A percentile compares a stretch with the other conserved stretches of the same genome.
These are phyloP conservation scores for Glaucidium brasilianum DNA, from an alignment of 2,113 vertebrate species.

Conservation along the genomic window DNA sequence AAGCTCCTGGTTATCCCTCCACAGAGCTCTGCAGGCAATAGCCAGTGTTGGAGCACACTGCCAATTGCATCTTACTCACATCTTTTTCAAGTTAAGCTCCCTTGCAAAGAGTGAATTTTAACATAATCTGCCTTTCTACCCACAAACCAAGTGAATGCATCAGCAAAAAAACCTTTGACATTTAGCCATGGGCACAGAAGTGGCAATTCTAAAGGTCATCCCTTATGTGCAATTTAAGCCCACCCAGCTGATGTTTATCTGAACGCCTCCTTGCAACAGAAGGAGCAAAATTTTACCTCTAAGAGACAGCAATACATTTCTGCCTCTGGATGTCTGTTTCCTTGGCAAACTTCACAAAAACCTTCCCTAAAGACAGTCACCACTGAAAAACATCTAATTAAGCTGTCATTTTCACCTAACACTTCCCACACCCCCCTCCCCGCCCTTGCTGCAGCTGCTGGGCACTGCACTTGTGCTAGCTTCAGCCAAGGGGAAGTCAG, in stretches of 20 bases:
- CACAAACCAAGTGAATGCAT: not conserved
- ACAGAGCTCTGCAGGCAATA: not conserved
- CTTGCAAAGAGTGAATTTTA: not conserved
- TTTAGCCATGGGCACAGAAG: not conserved
- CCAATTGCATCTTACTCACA: not conserved
- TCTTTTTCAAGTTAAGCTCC: not conserved
- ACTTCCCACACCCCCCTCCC: accelerated
- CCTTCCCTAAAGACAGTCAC: not conserved
- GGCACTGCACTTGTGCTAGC: not conserved
- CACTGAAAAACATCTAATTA: not conserved
- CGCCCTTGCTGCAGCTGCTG: not conserved
- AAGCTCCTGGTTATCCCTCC: not conserved
- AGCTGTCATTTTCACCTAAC: not conserved
- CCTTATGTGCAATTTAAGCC: not conserved
- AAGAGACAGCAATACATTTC: not conserved
- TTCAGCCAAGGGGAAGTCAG: not conserved
- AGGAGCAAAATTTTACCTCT: not conserved
- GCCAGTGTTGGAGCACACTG: not conserved
- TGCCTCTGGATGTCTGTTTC: not conserved
- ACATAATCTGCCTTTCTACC: not conserved
- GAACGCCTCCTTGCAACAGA: not conserved
- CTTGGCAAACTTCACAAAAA: not conserved
- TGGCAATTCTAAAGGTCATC: not conserved
- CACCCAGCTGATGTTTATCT: not conserved
- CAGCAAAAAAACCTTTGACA: not conserved